Conservation (phyloP, 1,140 invertebrate species). For the Eriosoma lanigerum region DNA sequence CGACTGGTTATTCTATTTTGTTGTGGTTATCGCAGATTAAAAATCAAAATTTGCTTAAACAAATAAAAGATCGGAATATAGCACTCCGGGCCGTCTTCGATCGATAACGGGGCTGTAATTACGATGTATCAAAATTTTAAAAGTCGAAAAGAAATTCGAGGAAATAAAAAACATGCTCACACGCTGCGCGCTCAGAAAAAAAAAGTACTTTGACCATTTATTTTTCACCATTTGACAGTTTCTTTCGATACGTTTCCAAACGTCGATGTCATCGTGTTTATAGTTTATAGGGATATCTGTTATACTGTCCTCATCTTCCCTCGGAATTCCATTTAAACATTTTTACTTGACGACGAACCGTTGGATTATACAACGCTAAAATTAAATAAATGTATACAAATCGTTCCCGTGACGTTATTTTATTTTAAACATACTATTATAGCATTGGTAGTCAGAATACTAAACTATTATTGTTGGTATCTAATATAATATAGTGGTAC, state of each 20-base stretch:
- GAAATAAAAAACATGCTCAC: conserved; percentile 10
- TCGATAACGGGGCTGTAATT: conserved; percentile 20
- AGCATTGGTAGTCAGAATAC: no score
- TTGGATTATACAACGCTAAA: neutral
- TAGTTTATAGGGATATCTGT: neutral
- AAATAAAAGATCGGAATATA: neutral
- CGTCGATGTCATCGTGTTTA: neutral
- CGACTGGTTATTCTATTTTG: no score
- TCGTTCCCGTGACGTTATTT: neutral
- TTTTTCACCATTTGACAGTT: conserved; percentile 35
- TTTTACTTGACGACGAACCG: neutral
- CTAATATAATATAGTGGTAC: no score
- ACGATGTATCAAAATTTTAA: conserved; percentile 18
- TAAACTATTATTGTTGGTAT: no score
- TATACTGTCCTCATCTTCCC: neutral
- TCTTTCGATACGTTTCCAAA: neutral
- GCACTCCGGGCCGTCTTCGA: neutral
- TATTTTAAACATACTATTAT: neutral
- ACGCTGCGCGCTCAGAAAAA: neutral
- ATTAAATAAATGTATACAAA: neutral
- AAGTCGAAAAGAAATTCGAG: conserved; percentile 30
- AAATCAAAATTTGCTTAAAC: no score
- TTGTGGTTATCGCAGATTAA: no score
- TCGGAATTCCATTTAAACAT: neutral
- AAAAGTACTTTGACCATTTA: conserved; percentile 27